Evolutionary conservation across 2,888 invertebrate genomes (phyloP), one percentile per base, ranked within the genome.

Genomic region (Pseudeuparius sepicola): DNA sequence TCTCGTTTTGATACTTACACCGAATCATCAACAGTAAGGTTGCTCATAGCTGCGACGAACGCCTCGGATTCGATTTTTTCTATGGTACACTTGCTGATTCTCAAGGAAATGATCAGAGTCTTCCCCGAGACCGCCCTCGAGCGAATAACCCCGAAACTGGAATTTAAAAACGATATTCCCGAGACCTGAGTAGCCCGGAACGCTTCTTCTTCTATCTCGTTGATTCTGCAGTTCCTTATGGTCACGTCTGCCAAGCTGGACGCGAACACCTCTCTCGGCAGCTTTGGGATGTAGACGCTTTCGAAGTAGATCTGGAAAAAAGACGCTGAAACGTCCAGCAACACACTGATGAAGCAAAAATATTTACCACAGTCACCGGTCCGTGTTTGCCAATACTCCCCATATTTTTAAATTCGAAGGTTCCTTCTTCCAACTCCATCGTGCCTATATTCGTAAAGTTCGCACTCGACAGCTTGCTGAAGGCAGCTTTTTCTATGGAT

Each of bases 171-270:
- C 20, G 20, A 20, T 20, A 20, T 20, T 30, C 70, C 64, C 43
- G 71, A 69, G 49, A 81, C 74, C 24, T 70, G 70, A 48, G 73
- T 71, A 2, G 79, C 75, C 32, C 71, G 70, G 52, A 84, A 82
- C 1, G 82, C 80, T 30, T 73, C 71, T 20, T 66, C 60, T 12
- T 68, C 64, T 26, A 83, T 69, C 6, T 65, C 63, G 20, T 66
- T 64, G 9, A 78, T 70, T 45, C 64, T 62, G 28, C 70, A 65
- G 46, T 68, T 61, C 40, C 67, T 65, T 57, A 79, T 61, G 16
- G 64, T 61, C 18, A 79, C 65, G 42, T 69, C 68, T 11, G 75
- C 75, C 5, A 75, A 68, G 2, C 75, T 70, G 2, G 78, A 75
- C 16, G 73, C 73, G 50, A 82, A 82, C 1, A 73, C 68, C 43